These are phyloP conservation scores for Oligia latruncula DNA, from an alignment of 2,888 invertebrate species.

Conservation along the genomic window DNA sequence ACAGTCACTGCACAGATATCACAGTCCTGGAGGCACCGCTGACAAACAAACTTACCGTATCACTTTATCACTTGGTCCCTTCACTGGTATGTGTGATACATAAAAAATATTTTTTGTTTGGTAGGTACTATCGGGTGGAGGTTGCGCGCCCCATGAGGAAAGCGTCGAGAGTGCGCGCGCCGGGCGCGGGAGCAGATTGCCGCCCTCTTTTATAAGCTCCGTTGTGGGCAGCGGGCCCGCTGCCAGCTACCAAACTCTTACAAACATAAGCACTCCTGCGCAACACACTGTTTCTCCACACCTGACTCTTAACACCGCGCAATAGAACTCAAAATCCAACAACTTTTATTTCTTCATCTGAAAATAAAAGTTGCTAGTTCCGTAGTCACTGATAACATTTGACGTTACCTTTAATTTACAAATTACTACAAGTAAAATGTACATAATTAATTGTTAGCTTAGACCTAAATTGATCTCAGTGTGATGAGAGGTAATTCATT, in stretches of 20 bases:
- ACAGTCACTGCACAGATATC: slow-evolving; percentile 84
- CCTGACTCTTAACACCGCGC: slow-evolving; percentile 59
- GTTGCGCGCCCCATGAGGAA: slow-evolving; percentile 90
- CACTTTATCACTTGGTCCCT: slow-evolving; percentile 89
- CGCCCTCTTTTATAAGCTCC: slow-evolving; percentile 89
- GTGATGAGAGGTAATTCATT: slow-evolving; percentile 59
- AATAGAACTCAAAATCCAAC: slow-evolving; percentile 66
- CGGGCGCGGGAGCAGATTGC: slow-evolving; percentile 85
- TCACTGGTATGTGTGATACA: slow-evolving; percentile 81
- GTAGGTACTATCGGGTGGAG: slow-evolving; percentile 85
- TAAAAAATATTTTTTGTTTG: slow-evolving; percentile 80
- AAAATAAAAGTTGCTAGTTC: slow-evolving; percentile 65
- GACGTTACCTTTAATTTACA: slow-evolving; percentile 78
- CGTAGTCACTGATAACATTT: slow-evolving; percentile 71
- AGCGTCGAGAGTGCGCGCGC: slow-evolving; percentile 86
- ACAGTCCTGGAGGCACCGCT: slow-evolving; percentile 83
- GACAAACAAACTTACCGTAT: slow-evolving; percentile 87
- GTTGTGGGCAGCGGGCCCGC: slow-evolving; percentile 82
- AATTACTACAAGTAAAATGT: slow-evolving; percentile 76
- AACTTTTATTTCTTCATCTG: slow-evolving; percentile 25
- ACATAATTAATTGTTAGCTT: slow-evolving; percentile 68
- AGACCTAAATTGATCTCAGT: slow-evolving; percentile 60
- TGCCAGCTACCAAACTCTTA: slow-evolving; percentile 78
- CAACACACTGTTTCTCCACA: slow-evolving; percentile 19
- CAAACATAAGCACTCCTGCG: slow-evolving; percentile 65